Percentiles rank a stretch among this genome's conserved stretches.
Evolutionary conservation across 2,113 vertebrate genomes (phyloP).

Genomic region (Patagioenas fasciata): DNA sequence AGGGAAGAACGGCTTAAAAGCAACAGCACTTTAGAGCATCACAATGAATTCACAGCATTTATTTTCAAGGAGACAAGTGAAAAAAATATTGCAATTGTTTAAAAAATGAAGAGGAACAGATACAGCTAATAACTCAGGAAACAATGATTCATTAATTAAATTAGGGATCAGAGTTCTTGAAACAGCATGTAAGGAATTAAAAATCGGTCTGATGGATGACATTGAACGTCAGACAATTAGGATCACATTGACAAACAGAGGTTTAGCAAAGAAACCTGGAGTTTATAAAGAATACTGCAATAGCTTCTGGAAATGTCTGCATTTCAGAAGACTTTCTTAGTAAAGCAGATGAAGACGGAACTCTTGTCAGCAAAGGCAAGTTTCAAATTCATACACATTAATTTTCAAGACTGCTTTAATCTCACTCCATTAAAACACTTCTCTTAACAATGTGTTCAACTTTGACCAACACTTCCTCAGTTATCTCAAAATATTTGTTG

Average conservation of each 20-base stretch:
- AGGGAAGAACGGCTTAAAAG: neutral
- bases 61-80: neutral
- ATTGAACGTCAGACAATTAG: conserved; percentile 26
- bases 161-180: conserved; percentile 49
- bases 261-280: conserved; percentile 30
- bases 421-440: neutral
- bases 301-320: conserved; percentile 15
- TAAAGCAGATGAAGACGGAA: neutral
- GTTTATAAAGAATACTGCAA: conserved; percentile 9
- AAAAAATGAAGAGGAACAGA: conserved; percentile 13
- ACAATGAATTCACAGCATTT: neutral
- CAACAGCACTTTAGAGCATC: neutral
- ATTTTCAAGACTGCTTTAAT: neutral
- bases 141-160: conserved; percentile 65
- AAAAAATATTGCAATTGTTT: neutral
- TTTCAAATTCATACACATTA: neutral
- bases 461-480: neutral
- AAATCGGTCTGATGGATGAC: conserved; percentile 38
- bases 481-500: neutral
- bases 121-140: neutral
- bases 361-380: neutral
- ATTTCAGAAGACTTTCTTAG: neutral
- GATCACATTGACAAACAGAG: conserved; percentile 46
- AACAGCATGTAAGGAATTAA: conserved; percentile 33
- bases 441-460: neutral